These are phyloP conservation scores for Serrognathus titanus DNA, from an alignment of 2,888 invertebrate species.

Conservation along the genomic window DNA sequence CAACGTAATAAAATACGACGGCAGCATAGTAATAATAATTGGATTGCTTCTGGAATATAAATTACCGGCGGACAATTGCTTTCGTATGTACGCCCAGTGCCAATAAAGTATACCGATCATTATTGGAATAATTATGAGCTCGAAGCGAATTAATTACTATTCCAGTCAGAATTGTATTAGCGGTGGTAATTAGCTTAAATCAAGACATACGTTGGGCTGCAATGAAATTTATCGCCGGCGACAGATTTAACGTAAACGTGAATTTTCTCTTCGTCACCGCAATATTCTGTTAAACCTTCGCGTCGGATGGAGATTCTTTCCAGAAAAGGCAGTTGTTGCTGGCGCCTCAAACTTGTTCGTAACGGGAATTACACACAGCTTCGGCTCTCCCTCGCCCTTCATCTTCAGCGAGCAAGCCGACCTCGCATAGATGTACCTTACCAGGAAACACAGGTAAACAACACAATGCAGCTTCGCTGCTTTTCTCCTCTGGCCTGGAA, in stretches of 20 bases:
- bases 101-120: too few species aligned
- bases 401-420: constrained; percentile 1
- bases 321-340: constrained; percentile 31
- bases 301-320: constrained; percentile 28
- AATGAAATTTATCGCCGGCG: too few species aligned
- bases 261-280: neutral
- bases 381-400: constrained; percentile 16
- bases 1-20: too few species aligned
- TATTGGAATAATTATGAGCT: too few species aligned
- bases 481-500: neutral
- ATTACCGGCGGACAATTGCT: too few species aligned
- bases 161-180: too few species aligned
- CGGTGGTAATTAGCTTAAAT: too few species aligned
- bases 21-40: too few species aligned
- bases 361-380: constrained; percentile 27
- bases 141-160: too few species aligned
- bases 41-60: too few species aligned
- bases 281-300: constrained; percentile 11
- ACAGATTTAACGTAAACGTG: neutral
- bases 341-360: constrained; percentile 35
- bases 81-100: too few species aligned
- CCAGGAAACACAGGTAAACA: constrained; percentile 18
- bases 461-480: constrained; percentile 3
- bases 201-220: too few species aligned
- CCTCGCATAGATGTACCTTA: constrained; percentile 10